These are phyloP conservation scores for Catharus ustulatus DNA, from an alignment of 2,797 vertebrate genomes.

Conservation along the genomic window DNA sequence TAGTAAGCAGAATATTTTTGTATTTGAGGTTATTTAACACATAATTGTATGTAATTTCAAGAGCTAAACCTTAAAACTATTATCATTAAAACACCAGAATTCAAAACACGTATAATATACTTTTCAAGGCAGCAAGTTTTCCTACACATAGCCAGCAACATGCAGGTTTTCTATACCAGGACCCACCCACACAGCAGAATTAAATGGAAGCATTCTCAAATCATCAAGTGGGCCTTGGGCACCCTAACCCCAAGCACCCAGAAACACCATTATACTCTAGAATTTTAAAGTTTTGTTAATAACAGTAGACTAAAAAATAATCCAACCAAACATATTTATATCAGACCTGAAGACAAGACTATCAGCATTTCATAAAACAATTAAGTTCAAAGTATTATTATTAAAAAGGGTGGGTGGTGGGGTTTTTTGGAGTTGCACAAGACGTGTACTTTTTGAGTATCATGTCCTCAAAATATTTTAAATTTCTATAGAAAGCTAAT, in stretches of 20 bases:
- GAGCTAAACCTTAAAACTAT: background rate
- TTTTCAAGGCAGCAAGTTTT: background rate
- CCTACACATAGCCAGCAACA: background rate
- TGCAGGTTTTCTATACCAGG: background rate
- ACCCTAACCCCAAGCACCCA: background rate
- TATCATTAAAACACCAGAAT: background rate
- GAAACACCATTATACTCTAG: background rate
- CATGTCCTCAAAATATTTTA: background rate
- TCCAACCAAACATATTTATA: background rate
- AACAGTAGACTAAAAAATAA: background rate
- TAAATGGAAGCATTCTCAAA: background rate
- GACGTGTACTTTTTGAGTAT: rapidly evolving
- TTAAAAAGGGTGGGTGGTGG: rapidly evolving
- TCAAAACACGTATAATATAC: background rate
- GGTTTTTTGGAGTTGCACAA: background rate
- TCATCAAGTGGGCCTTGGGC: background rate
- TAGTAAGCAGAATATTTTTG: background rate
- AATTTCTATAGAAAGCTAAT: background rate
- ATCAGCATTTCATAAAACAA: background rate
- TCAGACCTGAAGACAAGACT: background rate
- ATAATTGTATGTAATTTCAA: background rate
- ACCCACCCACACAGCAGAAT: background rate
- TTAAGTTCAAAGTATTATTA: background rate
- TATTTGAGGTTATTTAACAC: background rate
- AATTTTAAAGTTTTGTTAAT: background rate